These are phyloP conservation scores for Bombus soroeensis DNA, from an alignment of 1,140 invertebrate species.

Conservation along the genomic window DNA sequence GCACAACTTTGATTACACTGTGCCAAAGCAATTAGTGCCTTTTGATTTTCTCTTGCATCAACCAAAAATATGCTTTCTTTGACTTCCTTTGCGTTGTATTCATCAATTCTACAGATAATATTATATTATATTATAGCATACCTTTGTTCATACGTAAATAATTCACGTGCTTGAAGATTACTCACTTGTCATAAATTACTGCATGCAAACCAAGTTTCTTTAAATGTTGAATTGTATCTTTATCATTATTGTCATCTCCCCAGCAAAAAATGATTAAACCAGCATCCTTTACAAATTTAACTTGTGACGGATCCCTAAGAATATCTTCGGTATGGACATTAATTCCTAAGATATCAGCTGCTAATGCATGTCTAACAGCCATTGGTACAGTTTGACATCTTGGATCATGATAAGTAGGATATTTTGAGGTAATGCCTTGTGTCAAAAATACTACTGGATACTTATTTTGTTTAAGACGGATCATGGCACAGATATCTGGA, in stretches of 20 bases:
- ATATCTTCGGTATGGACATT: slow-evolving; percentile 96
- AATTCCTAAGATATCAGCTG: slow-evolving; percentile 92
- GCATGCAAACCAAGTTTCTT: slow-evolving; percentile 95
- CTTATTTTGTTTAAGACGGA: slow-evolving; percentile 96
- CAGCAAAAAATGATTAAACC: slow-evolving; percentile 96
- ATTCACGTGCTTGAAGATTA: slow-evolving; percentile 21
- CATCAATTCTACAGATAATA: slow-evolving; percentile 85
- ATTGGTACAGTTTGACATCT: slow-evolving; percentile 91
- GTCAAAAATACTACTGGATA: slow-evolving; percentile 98
- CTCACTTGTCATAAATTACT: slow-evolving; percentile 95
- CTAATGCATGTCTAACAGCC: slow-evolving; percentile 91
- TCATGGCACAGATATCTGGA: slow-evolving; percentile 96
- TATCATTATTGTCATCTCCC: slow-evolving; percentile 97
- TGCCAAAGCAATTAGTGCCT: slow-evolving; percentile 84
- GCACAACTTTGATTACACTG: slow-evolving; percentile 75
- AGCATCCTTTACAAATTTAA: slow-evolving; percentile 89
- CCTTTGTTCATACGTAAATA: background rate
- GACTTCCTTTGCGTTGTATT: slow-evolving; percentile 90
- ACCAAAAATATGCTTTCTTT: slow-evolving; percentile 93
- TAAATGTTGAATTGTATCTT: slow-evolving; percentile 92
- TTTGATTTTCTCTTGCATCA: slow-evolving; percentile 90
- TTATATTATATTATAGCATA: slow-evolving; percentile 28
- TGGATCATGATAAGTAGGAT: slow-evolving; percentile 92
- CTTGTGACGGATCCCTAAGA: slow-evolving; percentile 90
- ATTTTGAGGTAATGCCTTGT: slow-evolving; percentile 91